Evolutionary conservation across 2,888 invertebrate species (phyloP).

Genomic region (Ferdinandea cuprea): DNA sequence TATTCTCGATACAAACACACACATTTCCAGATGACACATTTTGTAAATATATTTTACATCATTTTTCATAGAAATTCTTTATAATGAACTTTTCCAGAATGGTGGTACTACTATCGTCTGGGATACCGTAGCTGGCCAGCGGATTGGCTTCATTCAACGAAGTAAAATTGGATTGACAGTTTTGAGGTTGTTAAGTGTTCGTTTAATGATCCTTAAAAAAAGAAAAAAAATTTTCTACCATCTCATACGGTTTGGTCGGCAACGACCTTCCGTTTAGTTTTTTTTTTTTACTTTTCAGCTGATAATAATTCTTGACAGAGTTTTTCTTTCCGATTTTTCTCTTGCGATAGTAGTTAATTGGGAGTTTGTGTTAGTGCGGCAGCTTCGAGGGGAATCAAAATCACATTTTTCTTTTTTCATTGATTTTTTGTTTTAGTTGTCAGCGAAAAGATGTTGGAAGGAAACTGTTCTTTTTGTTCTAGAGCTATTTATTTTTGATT

Average conservation of each 20-base stretch:
- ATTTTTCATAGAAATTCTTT: constrained; percentile 30
- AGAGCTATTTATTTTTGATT: constrained; percentile 39
- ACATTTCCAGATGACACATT: constrained; percentile 56
- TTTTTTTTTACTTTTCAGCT: constrained; percentile 17
- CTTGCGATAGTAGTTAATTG: constrained; percentile 57
- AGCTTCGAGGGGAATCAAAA: constrained; percentile 21
- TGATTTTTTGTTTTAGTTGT: constrained; percentile 12
- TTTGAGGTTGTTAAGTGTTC: constrained; percentile 65
- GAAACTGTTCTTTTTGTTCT: constrained; percentile 34
- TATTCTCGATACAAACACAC: constrained; percentile 24
- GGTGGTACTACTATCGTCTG: not conserved
- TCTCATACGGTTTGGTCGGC: constrained; percentile 12
- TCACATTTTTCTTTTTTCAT: constrained; percentile 20
- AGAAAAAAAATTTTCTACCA: constrained; percentile 57
- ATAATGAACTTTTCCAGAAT: constrained; percentile 35
- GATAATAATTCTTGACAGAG: constrained; percentile 43
- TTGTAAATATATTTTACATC: constrained; percentile 39
- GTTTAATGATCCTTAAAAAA: constrained; percentile 70
- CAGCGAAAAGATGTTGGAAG: constrained; percentile 18
- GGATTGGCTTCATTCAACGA: constrained; percentile 66
- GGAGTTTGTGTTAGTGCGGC: constrained; percentile 35
- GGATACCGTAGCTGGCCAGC: constrained; percentile 20
- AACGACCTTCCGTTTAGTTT: not conserved
- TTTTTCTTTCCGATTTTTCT: constrained; percentile 35
- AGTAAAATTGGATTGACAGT: constrained; percentile 70